These are phyloP conservation scores for Furnarius figulus DNA, from an alignment of 2,113 vertebrate genomes.

Conservation along the genomic window DNA sequence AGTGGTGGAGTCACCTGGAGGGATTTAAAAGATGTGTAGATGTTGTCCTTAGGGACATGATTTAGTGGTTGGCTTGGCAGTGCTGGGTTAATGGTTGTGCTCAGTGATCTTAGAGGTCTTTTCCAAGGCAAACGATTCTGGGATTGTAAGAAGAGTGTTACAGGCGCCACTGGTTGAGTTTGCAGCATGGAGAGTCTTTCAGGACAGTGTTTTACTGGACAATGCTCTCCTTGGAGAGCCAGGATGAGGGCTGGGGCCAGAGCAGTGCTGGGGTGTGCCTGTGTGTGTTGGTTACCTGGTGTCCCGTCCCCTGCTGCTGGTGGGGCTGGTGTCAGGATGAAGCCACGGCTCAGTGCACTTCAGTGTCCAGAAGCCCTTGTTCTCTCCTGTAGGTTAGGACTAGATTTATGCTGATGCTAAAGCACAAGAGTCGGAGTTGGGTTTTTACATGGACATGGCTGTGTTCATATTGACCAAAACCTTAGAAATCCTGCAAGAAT, in stretches of 20 bases:
- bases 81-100: background rate
- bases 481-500: background rate
- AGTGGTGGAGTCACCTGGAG: background rate
- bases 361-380: background rate
- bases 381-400: background rate
- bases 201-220: background rate
- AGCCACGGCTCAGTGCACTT: background rate
- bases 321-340: background rate
- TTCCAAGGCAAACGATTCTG: background rate
- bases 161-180: background rate
- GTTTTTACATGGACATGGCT: background rate
- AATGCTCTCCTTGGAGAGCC: background rate
- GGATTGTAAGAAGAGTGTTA: background rate
- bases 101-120: background rate
- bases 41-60: background rate
- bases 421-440: accelerated
- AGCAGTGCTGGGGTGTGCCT: background rate
- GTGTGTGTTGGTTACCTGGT: too few species aligned
- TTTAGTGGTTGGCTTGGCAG: background rate
- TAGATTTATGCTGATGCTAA: background rate
- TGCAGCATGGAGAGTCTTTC: background rate
- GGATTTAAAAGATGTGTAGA: background rate
- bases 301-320: background rate
- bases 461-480: background rate
- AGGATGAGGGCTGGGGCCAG: background rate